Percentiles rank a stretch among this genome's conserved stretches.
These are phyloP conservation scores for Hydroisotoma schaefferi DNA, from an alignment of 2,888 invertebrate species.

Conservation along the genomic window DNA sequence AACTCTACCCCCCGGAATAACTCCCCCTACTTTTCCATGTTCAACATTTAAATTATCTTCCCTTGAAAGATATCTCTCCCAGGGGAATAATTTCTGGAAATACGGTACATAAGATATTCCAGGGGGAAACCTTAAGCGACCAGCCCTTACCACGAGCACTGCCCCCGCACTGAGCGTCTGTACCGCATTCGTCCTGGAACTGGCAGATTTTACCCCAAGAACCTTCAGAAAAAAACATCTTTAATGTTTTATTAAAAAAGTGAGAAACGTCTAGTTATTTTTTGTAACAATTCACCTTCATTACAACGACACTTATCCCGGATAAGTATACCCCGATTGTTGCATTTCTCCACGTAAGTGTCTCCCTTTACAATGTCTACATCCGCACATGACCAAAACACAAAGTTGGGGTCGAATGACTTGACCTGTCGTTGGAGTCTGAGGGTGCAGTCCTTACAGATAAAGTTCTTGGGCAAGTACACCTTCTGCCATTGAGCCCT, in stretches of 20 bases:
- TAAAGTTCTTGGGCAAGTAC: slow-evolving; percentile 73
- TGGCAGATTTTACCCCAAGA: slow-evolving; percentile 46
- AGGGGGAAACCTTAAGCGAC: too few relatives aligned
- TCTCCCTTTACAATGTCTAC: slow-evolving; percentile 65
- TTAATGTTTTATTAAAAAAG: not conserved
- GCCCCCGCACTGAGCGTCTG: slow-evolving; percentile 39
- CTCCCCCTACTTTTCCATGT: too few relatives aligned
- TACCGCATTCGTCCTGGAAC: slow-evolving; percentile 46
- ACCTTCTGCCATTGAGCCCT: slow-evolving; percentile 81
- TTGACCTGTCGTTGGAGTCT: slow-evolving; percentile 83
- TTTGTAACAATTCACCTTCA: slow-evolving; percentile 21
- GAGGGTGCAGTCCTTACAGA: slow-evolving; percentile 83
- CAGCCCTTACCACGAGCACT: slow-evolving; percentile 32
- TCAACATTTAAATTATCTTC: too few relatives aligned
- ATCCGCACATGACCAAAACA: slow-evolving; percentile 93
- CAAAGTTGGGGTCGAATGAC: slow-evolving; percentile 78
- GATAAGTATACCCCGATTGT: slow-evolving; percentile 75
- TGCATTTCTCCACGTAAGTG: slow-evolving; percentile 76
- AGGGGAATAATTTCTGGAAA: too few relatives aligned
- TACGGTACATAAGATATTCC: too few relatives aligned
- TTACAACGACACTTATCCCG: slow-evolving; percentile 51
- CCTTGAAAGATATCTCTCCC: too few relatives aligned
- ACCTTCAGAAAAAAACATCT: slow-evolving; percentile 11
- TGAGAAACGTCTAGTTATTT: slow-evolving; percentile 2
- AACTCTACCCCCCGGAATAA: too few relatives aligned